Conservation (phyloP, 2,888 invertebrate species). For the Artemia sinica region DNA sequence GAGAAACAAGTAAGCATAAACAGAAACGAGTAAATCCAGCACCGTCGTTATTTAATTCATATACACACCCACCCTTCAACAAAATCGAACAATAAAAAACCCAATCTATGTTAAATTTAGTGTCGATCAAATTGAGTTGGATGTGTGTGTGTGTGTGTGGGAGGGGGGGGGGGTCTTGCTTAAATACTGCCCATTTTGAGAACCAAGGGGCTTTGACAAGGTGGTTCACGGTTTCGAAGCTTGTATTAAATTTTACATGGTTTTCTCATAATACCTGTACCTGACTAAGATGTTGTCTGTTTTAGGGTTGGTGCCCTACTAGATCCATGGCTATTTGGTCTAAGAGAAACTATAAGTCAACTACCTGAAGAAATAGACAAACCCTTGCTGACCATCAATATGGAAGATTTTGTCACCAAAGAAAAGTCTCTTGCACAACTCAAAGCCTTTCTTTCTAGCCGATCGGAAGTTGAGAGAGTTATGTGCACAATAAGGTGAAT, state of each 20-base stretch:
- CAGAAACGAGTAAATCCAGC: too few relatives aligned
- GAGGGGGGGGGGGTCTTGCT: background rate
- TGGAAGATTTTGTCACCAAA: conserved; percentile 40
- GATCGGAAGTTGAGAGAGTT: background rate
- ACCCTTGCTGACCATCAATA: conserved; percentile 41
- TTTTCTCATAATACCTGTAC: background rate
- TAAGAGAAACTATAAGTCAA: conserved; percentile 24
- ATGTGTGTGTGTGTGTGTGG: conserved; percentile 15
- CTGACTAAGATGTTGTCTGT: conserved; percentile 20
- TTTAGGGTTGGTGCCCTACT: conserved; percentile 37
- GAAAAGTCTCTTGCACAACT: background rate
- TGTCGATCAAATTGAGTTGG: too few relatives aligned
- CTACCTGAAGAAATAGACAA: conserved; percentile 33
- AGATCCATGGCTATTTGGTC: conserved; percentile 42
- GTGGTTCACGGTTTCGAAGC: conserved; percentile 27
- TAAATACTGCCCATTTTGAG: background rate
- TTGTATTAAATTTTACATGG: background rate
- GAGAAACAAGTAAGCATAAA: too few relatives aligned
- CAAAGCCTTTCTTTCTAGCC: conserved; percentile 10
- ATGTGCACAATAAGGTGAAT: conserved; percentile 11
- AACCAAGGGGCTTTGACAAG: background rate
- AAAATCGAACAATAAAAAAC: too few relatives aligned
- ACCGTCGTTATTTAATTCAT: too few relatives aligned
- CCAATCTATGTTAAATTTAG: too few relatives aligned
- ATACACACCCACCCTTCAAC: too few relatives aligned